These are phyloP conservation scores for Hybos culiciformis DNA, from an alignment of 2,888 invertebrate species.

Conservation along the genomic window DNA sequence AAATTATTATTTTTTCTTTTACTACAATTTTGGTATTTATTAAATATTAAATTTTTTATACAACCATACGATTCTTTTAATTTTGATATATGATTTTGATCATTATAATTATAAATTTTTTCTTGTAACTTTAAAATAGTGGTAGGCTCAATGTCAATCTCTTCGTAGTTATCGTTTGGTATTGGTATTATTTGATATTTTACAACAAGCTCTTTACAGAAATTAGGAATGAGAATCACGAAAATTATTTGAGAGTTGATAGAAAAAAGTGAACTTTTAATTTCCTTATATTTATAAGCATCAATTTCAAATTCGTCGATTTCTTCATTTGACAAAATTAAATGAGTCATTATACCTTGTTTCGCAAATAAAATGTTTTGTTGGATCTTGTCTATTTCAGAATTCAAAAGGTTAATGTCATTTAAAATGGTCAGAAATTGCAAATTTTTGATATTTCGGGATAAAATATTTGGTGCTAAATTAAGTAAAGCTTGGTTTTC, in stretches of 20 bases:
- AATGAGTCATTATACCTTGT: not conserved
- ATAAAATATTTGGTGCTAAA: no score
- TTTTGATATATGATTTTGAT: no score
- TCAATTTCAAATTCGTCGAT: not conserved
- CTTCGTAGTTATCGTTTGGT: no score
- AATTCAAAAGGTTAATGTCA: not conserved
- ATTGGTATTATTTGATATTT: no score
- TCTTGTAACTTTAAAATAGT: no score
- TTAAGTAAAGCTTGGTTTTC: not conserved
- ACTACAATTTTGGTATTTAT: no score
- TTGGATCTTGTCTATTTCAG: not conserved
- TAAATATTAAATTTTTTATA: no score
- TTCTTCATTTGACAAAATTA: not conserved
- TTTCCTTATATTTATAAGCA: not conserved
- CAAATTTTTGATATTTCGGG: not conserved
- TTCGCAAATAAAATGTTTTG: not conserved
- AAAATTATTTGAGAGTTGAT: not conserved
- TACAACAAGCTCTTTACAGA: not conserved
- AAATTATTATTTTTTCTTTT: no score
- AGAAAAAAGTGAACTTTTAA: not conserved
- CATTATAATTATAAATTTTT: no score
- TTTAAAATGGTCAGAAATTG: not conserved
- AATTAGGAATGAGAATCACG: not conserved
- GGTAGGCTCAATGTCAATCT: no score
- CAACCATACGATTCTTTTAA: no score